These are phyloP conservation scores for Polyergus mexicanus DNA, from an alignment of 1,140 invertebrate species.

Conservation along the genomic window DNA sequence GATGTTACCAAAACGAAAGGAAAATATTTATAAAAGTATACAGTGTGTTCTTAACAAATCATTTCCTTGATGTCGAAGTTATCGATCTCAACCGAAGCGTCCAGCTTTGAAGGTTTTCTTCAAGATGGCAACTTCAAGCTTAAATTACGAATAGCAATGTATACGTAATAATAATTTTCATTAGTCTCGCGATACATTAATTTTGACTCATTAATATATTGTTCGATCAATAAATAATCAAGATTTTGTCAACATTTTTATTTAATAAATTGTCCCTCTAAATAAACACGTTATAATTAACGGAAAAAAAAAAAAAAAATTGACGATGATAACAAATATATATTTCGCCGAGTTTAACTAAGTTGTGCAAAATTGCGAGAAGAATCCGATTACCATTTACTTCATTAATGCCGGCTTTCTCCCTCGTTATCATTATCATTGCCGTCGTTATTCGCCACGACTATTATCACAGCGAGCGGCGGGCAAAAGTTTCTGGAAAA, in stretches of 20 bases:
- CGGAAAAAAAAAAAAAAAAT: too few relatives aligned
- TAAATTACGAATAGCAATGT: neutral
- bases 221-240: slow-evolving; percentile 1
- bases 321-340: neutral
- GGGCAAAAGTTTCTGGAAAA: slow-evolving; percentile 53
- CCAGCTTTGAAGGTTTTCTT: slow-evolving; percentile 5
- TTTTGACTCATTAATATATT: neutral
- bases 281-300: neutral
- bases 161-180: neutral
- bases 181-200: neutral
- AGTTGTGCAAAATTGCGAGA: slow-evolving; percentile 12
- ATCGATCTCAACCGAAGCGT: neutral
- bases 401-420: slow-evolving; percentile 27
- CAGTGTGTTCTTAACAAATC: neutral
- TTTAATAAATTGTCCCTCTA: neutral
- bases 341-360: neutral
- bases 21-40: neutral
- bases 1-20: neutral
- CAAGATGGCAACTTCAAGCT: slow-evolving; percentile 21
- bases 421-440: slow-evolving; percentile 61
- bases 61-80: neutral
- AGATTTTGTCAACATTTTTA: neutral
- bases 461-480: slow-evolving; percentile 30
- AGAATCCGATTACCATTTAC: slow-evolving; percentile 20
- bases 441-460: slow-evolving; percentile 53